Evolutionary conservation across 1,140 invertebrate genomes (phyloP), one percentile per base, ranked within the genome.

Genomic region (Drosophila kepulauana): DNA sequence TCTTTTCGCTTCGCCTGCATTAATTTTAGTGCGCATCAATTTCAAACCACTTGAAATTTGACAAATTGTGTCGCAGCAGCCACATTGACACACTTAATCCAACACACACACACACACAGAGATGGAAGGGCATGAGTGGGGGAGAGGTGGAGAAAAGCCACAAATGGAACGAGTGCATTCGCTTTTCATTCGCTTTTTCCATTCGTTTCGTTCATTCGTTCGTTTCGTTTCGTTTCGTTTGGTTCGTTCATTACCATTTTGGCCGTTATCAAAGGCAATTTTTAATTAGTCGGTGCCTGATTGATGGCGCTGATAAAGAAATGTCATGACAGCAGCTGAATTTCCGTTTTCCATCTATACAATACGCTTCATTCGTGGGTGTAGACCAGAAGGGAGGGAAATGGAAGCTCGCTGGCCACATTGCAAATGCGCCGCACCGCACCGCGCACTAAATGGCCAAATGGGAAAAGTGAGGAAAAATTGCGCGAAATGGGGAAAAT

Each of bases 251-350:
- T 75, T 75, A 69, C 66, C 72, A 72, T 87, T 82, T 79, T 62
- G 61, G 63, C 80, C 80, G 66, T 82, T 84, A 89, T 87, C 80
- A 87, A 87, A 88, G 84, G 75, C 77, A 72, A 80, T 84, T 88
- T 88, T 88, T 88, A 89, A 89, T 86, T 86, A 86, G 75, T 72
- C 62, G 10, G 16, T 38, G 52, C 70, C 70, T 62, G 75, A 82
- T 79, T 82, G 59, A 68, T 78, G 75, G 58, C 58, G 75, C 75
- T 86, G 82, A 86, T 88, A 86, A 84, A 88, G 84, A 88, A 88
- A 88, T 88, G 85, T 79, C 85, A 88, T 88, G 84, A 84, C 80
- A 78, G 85, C 73, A 65, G 72, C 72, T 79, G 79, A 85, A 79
- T 82, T 87, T 87, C 75, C 82, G 63, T 66, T 76, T 62, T 38